phyloP scores from a whole-genome alignment of 2,888 invertebrate species.

The Sminthurides aquaticus region DNA sequence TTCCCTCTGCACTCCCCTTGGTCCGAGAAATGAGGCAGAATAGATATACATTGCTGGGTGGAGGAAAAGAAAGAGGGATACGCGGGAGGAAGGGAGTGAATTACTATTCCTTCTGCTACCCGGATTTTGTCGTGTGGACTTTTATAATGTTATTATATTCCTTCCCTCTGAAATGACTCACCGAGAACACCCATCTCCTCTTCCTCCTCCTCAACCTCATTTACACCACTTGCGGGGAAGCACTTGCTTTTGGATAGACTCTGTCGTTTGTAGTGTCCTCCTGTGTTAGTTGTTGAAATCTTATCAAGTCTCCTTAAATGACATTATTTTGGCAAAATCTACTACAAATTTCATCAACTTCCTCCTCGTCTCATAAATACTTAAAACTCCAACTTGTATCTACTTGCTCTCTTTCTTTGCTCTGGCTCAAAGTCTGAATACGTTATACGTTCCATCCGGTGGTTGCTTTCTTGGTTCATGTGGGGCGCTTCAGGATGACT shows the following conservation, averaged over 20 bases:
- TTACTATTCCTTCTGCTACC: too few species aligned
- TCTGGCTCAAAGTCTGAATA: neutral
- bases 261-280: too few species aligned
- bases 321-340: neutral
- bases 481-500: too few species aligned
- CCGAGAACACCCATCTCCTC: too few species aligned
- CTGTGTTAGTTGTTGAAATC: too few species aligned
- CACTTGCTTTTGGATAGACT: too few species aligned
- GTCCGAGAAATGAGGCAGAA: too few species aligned
- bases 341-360: neutral
- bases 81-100: too few species aligned
- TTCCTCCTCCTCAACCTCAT: neutral
- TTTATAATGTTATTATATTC: neutral
- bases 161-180: neutral
- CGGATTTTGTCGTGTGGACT: neutral
- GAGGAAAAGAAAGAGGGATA: too few species aligned
- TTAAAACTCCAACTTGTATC: neutral
- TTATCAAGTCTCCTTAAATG: neutral
- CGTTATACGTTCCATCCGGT: neutral
- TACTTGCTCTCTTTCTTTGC: neutral
- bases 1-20: too few species aligned
- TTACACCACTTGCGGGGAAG: neutral
- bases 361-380: neutral
- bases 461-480: too few species aligned
- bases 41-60: too few species aligned